Conservation (phyloP, 2,797 vertebrate species). For the Acanthurus tractus region DNA sequence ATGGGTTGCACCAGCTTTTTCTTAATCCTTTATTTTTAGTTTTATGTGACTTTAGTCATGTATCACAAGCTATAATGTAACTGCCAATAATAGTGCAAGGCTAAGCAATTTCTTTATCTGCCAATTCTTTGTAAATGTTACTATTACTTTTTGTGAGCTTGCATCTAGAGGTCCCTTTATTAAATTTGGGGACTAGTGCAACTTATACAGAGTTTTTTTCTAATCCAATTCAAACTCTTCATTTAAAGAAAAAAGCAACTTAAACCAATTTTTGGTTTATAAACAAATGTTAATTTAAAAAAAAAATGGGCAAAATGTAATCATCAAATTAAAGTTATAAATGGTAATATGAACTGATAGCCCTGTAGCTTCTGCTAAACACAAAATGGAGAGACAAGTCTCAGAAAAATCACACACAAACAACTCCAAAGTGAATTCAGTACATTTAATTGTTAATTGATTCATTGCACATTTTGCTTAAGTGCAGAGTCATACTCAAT, state of each 20-base stretch:
- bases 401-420: slow-evolving; percentile 29
- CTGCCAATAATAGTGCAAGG: no score
- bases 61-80: neutral
- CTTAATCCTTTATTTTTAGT: neutral
- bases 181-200: neutral
- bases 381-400: neutral
- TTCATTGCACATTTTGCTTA: slow-evolving; percentile 78
- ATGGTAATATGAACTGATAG: neutral
- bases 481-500: slow-evolving; percentile 80
- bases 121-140: no score
- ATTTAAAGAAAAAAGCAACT: neutral
- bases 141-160: neutral
- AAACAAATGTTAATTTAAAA: no score
- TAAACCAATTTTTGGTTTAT: neutral
- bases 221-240: neutral
- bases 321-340: neutral
- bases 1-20: no score
- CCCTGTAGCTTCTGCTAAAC: neutral
- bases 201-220: neutral
- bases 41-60: neutral
- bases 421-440: slow-evolving; percentile 64
- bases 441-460: slow-evolving; percentile 84
- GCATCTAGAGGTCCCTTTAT: neutral
- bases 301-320: neutral
- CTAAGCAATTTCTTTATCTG: no score